These are phyloP conservation scores for Vombatus ursinus DNA, from an alignment of 2,113 vertebrate species.

Conservation along the genomic window DNA sequence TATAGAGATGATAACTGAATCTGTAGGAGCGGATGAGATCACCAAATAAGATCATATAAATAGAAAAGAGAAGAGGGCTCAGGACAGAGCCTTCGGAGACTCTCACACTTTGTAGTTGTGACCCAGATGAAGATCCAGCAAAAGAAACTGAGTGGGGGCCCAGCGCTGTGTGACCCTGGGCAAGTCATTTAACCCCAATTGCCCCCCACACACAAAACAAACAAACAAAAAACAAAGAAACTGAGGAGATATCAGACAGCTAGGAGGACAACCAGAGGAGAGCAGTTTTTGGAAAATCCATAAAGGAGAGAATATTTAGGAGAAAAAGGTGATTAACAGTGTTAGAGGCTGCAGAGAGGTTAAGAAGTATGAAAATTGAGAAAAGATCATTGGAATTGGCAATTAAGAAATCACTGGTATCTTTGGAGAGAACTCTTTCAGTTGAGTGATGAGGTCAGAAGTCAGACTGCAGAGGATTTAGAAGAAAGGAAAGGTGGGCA, in stretches of 20 bases:
- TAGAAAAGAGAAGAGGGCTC: neutral
- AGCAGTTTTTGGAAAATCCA: neutral
- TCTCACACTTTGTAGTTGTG: neutral
- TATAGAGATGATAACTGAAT: neutral
- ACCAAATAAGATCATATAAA: neutral
- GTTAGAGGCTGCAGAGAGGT: neutral
- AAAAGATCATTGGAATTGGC: neutral
- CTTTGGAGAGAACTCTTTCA: neutral
- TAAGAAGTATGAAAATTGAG: neutral
- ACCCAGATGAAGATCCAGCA: neutral
- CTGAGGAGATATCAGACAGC: neutral
- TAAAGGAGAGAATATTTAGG: neutral
- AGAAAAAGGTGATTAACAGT: neutral
- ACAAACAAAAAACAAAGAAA: neutral
- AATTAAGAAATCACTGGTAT: neutral
- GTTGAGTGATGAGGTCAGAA: neutral
- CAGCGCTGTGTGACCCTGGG: too few species aligned
- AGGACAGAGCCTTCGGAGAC: neutral
- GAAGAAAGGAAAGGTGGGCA: neutral
- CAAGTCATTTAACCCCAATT: too few species aligned
- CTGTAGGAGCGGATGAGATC: neutral
- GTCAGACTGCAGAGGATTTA: neutral
- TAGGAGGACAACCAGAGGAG: neutral
- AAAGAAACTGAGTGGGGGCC: neutral
- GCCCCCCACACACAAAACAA: too few species aligned